Conservation (phyloP, 2,113 vertebrate genomes). For the Carlito syrichta region DNA sequence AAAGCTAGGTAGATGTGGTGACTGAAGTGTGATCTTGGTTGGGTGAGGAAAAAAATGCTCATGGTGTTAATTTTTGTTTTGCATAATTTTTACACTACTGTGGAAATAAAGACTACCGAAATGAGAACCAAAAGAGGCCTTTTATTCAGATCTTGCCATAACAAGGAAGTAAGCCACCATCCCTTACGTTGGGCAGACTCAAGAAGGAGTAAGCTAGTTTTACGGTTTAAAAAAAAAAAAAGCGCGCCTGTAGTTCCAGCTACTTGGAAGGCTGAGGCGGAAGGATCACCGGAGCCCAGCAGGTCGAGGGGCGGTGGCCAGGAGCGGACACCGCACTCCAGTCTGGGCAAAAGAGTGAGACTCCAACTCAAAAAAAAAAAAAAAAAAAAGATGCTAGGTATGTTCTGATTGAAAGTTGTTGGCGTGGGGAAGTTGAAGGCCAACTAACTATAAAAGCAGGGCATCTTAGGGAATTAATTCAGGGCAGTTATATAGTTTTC, state of each 20-base stretch:
- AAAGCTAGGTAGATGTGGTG: neutral
- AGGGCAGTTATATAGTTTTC: neutral
- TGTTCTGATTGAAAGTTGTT: neutral
- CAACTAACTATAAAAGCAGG: neutral
- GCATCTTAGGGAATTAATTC: neutral
- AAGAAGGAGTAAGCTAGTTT: neutral
- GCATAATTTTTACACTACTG: neutral
- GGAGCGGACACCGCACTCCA: too few species aligned
- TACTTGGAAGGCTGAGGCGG: too few species aligned
- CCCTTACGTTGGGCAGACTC: neutral
- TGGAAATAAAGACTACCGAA: neutral
- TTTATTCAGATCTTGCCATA: neutral
- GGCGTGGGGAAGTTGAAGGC: neutral
- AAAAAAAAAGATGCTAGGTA: neutral
- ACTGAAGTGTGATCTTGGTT: neutral
- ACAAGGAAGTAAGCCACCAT: neutral
- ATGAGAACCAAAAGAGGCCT: neutral
- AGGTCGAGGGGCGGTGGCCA: too few species aligned
- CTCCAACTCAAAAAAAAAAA: too few species aligned
- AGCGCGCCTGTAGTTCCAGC: too few species aligned
- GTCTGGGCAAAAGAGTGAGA: too few species aligned
- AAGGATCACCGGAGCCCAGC: too few species aligned
- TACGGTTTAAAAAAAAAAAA: neutral
- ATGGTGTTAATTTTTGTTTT: constrained; percentile 1
- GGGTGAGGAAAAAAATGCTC: neutral